Evolutionary conservation across 2,113 vertebrate species (phyloP).

Genomic region (Noctilio leporinus): DNA sequence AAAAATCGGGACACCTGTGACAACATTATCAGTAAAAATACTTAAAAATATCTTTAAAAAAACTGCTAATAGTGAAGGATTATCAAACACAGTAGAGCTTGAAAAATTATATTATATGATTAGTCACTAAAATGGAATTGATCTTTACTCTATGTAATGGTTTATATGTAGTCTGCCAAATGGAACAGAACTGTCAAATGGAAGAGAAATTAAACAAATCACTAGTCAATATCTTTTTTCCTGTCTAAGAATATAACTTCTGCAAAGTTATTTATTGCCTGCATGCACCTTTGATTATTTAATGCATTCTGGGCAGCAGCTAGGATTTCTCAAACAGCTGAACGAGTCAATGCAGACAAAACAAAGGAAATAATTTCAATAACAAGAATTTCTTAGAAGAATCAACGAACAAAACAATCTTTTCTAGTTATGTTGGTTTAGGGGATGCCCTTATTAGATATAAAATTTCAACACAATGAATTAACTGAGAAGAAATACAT

Average conservation of each 20-base stretch:
- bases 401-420: neutral
- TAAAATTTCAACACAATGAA: neutral
- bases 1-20: too few species aligned
- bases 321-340: slow-evolving; percentile 43
- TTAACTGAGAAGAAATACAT: neutral
- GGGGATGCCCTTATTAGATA: neutral
- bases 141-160: slow-evolving; percentile 3
- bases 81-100: neutral
- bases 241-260: slow-evolving; percentile 12
- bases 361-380: slow-evolving; percentile 46
- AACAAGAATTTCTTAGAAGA: slow-evolving; percentile 21
- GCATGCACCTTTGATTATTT: slow-evolving; percentile 59
- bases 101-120: neutral
- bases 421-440: neutral
- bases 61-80: neutral
- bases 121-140: slow-evolving; percentile 40
- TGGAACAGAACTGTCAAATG: slow-evolving; percentile 40
- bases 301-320: slow-evolving; percentile 47
- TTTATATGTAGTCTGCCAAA: slow-evolving; percentile 34
- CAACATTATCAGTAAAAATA: too few species aligned
- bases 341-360: neutral
- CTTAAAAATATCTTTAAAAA: too few species aligned
- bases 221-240: slow-evolving; percentile 41
- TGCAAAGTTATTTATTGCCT: slow-evolving; percentile 62
- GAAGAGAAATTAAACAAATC: slow-evolving; percentile 59